Percentiles rank a stretch among this genome's conserved stretches.
Evolutionary conservation across 2,113 vertebrate species (phyloP).

Genomic region (Piprites chloris): DNA sequence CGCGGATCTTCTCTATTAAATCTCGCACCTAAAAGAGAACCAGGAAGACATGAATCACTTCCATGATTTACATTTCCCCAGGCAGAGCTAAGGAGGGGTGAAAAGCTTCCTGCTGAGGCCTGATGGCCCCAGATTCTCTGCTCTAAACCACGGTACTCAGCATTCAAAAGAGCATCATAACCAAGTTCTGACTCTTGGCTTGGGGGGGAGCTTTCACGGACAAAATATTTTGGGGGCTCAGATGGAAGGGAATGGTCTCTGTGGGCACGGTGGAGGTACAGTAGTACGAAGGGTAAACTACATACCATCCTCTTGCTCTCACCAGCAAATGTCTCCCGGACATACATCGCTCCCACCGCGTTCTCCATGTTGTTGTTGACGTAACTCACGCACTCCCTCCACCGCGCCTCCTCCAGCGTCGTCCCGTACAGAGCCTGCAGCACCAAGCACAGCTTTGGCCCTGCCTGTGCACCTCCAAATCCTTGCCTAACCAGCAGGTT

Average conservation of each 20-base stretch:
- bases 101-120: not conserved
- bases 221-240: not conserved
- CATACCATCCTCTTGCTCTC: slow-evolving; percentile 92
- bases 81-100: not conserved
- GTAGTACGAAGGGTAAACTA: slow-evolving; percentile 45
- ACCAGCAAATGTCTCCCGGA: slow-evolving; percentile 86
- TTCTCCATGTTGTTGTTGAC: slow-evolving; percentile 96
- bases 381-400: slow-evolving; percentile 92
- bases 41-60: not conserved
- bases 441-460: not conserved
- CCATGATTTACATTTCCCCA: not conserved
- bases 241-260: not conserved
- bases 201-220: not conserved
- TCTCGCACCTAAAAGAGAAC: slow-evolving; percentile 81
- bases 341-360: slow-evolving; percentile 91
- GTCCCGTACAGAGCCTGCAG: slow-evolving; percentile 88
- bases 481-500: not conserved
- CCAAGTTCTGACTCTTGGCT: not conserved
- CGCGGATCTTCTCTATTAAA: slow-evolving; percentile 88
- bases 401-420: slow-evolving; percentile 88
- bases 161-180: not conserved
- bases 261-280: not conserved
- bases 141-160: not conserved
- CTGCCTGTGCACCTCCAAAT: not conserved
- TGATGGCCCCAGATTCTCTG: not conserved